Evolutionary conservation across 2,888 invertebrate genomes (phyloP), one percentile per base, ranked within the genome.

Genomic region (Allacma fusca): DNA sequence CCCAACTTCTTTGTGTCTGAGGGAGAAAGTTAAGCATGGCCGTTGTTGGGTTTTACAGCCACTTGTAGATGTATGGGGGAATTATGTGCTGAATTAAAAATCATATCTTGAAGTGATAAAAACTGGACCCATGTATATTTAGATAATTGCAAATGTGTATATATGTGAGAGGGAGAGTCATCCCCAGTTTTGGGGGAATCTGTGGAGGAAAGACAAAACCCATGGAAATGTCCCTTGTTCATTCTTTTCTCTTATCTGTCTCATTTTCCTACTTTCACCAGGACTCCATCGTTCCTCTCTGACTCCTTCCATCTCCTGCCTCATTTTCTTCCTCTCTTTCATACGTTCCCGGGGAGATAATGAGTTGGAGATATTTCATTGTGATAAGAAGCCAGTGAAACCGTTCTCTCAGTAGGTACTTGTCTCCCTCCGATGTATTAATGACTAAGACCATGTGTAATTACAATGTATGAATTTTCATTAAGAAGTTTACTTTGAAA

Each of bases 401-500:
- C 16, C 29, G 29, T 28, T 67, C 28, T n/a, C 13, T 16, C 57
- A 4, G 19, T 57, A 19, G 57, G 19, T 57, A 57, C n/a, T 21
- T 57, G 7, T 57, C 21, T 70, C 29, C 28, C 26, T 67, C 67
- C 26, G 5, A 67, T 28, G 21, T 70, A 50, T 44, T 70, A 44
- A 70, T 70, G 70, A 50, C 50, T 19, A 70, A 70, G 70, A 70
- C 70, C 34, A 70, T 70, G 70, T 44, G 40, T 70, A 70, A 70
- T 70, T 70, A 70, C 70, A 44, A 70, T 70, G 70, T 70, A 70
- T 70, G 44, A 34, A 44, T 70, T 57, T 70, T 70, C 70, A 40
- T 26, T 50, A 24, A 44, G 40, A 12, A 57, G 21, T 21, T 19
- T 57, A 21, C 34, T 69, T 43, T 19, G 23, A 40, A 34, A 69